A percentile compares a stretch with the other conserved stretches of the same genome.
Conservation (phyloP, 2,888 invertebrate genomes). For the Alentia gelatinosa region DNA sequence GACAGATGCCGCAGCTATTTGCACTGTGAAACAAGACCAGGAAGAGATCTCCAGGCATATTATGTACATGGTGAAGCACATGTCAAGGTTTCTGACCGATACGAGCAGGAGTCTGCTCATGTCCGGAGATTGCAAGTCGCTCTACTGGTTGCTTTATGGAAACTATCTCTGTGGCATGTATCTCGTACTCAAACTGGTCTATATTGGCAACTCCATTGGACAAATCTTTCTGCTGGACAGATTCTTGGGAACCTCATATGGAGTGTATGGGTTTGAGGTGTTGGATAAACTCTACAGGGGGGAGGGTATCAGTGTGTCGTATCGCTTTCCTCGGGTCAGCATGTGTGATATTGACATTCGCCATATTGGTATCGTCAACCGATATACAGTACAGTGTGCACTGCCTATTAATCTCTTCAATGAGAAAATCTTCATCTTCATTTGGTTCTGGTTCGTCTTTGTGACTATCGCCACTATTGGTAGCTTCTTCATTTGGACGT, state of each 20-base stretch:
- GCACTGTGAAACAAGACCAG: conserved; percentile 59
- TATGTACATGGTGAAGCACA: conserved; percentile 74
- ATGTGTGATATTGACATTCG: conserved; percentile 80
- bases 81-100: conserved; percentile 80
- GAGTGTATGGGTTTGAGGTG: conserved; percentile 80
- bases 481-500: conserved; percentile 80
- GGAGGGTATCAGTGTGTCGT: conserved; percentile 74
- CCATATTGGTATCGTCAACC: conserved; percentile 79
- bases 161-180: conserved; percentile 82
- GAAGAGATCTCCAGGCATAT: conserved; percentile 70
- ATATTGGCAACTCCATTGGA: conserved; percentile 81
- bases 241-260: conserved; percentile 80
- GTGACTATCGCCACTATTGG: conserved; percentile 80
- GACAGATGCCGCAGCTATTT: conserved; percentile 62
- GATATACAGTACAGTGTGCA: conserved; percentile 80
- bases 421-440: conserved; percentile 80
- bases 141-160: conserved; percentile 78
- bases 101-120: conserved; percentile 76
- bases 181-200: conserved; percentile 79
- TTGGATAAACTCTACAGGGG: conserved; percentile 80
- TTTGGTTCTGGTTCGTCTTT: conserved; percentile 82
- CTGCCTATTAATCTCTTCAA: conserved; percentile 72
- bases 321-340: conserved; percentile 79
- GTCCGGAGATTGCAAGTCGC: conserved; percentile 70
- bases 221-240: conserved; percentile 81